Conservation (phyloP, 2,113 vertebrate species). For the Solenodon paradoxus region DNA sequence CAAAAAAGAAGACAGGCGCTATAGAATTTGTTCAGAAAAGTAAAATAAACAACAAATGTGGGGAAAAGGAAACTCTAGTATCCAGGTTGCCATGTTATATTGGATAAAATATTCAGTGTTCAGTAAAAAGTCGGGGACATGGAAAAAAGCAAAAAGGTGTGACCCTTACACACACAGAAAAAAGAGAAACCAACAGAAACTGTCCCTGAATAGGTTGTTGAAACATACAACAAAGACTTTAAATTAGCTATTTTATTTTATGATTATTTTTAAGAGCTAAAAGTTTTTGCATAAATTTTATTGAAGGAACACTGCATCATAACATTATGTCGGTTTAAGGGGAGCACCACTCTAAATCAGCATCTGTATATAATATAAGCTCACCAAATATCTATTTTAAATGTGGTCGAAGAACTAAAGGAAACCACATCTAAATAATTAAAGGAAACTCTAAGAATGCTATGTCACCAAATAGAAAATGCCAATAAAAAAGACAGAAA, state of each 20-base stretch:
- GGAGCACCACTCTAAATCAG: too few relatives aligned
- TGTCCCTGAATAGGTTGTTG: neutral
- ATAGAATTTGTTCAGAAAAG: neutral
- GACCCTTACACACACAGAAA: neutral
- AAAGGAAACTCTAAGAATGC: neutral
- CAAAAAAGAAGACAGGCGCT: neutral
- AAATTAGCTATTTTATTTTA: neutral
- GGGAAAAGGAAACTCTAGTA: neutral
- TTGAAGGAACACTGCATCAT: too few relatives aligned
- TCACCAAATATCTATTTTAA: too few relatives aligned
- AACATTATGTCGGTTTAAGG: too few relatives aligned
- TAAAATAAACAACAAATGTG: neutral
- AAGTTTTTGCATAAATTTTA: too few relatives aligned
- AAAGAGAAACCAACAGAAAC: neutral
- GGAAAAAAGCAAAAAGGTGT: neutral
- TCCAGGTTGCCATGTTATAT: neutral
- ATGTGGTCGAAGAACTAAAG: neutral
- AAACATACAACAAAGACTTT: neutral
- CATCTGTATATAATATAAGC: too few relatives aligned
- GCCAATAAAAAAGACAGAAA: neutral
- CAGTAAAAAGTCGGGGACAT: neutral
- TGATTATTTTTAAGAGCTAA: too few relatives aligned
- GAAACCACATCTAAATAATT: neutral
- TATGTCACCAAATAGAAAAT: neutral
- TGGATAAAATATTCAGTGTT: neutral